Base-by-base conservation (phyloP, 2,797 vertebrate species). In the Pseudomugil tenellus region DNA sequence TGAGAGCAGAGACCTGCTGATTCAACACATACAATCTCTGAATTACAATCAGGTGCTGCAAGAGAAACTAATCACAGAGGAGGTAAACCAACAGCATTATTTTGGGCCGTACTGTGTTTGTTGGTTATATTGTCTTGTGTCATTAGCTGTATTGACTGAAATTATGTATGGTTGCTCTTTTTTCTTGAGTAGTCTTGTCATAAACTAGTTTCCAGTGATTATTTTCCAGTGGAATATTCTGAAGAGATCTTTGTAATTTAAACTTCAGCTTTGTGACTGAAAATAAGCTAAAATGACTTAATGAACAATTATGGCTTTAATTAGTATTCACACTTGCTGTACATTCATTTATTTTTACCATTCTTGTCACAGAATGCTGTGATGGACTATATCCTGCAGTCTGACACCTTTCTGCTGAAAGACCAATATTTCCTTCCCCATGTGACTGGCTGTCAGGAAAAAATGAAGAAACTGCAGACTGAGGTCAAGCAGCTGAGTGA, bases 1-100 rank as follows among this genome's bases (percentile, higher is more conserved):
- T 1, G 90, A 95, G 60, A 60, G 84, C 53, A 80, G 80, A 14
- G 87, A 90, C 12, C 65, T 94, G 48, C 85, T 94, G 88, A 87
- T 52, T 67, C 92, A 84, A 58, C 90, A 82, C 80, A 61, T 70
- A 51, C 89, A 67, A 11, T 26, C 93, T 3, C 84, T 88, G 68
- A 81, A 76, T 65, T 91, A 92, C 52, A 82, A 83, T 67, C 80
- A 92, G 77, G 56, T 86, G 43, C 80, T 93, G 68, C 83, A 74
- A 34, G 68, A 92, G 66, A 88, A 89, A 53, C 53, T 95, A 56
- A 64, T 76, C 34, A 66, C 79, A 64, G 79, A 91, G 4, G 82
- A 96, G 95, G 95, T 96, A 76, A 88, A 14, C 1, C 53, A 23
- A 11, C 37, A 69, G 12, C 0, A 23, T 58, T 32, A 60, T 55